phyloP scores from a whole-genome alignment of 2,888 invertebrate species.

The Calephelis perditalis region DNA sequence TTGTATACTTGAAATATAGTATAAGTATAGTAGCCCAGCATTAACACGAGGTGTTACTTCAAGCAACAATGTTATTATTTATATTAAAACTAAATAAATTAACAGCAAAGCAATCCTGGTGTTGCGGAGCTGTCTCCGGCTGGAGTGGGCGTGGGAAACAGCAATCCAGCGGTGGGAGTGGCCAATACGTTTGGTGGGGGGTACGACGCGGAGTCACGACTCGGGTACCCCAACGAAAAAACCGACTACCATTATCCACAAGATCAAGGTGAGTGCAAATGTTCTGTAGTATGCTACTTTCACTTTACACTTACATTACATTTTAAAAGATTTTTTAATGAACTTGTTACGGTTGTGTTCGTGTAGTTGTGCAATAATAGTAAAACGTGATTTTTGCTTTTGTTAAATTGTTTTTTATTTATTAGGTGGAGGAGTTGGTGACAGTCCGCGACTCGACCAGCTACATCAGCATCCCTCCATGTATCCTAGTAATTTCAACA shows the following conservation, averaged over 20 bases:
- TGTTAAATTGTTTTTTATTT: too few relatives aligned
- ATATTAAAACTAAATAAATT: too few relatives aligned
- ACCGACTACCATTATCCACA: conserved; percentile 53
- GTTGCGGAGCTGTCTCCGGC: conserved; percentile 47
- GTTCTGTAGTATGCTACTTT: neutral
- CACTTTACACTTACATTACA: neutral
- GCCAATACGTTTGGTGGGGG: conserved; percentile 39
- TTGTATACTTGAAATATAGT: too few relatives aligned
- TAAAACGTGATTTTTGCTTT: too few relatives aligned
- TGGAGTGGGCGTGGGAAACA: conserved; percentile 30
- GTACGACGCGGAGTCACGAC: conserved; percentile 45
- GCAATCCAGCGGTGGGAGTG: conserved; percentile 23
- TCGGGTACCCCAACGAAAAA: conserved; percentile 37
- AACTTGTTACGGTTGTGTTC: too few relatives aligned
- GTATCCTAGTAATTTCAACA: conserved; percentile 68
- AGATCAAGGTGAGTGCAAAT: conserved; percentile 43
- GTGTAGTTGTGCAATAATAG: too few relatives aligned
- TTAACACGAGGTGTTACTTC: too few relatives aligned
- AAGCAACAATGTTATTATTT: too few relatives aligned
- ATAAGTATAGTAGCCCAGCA: too few relatives aligned
- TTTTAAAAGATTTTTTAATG: too few relatives aligned
- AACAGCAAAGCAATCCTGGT: conserved; percentile 30
- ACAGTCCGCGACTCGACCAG: conserved; percentile 66
- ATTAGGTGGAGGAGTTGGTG: conserved; percentile 45
- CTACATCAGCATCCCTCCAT: conserved; percentile 65